phyloP scores from a whole-genome alignment of 2,113 vertebrate genomes.

The Pluvialis apricaria region DNA sequence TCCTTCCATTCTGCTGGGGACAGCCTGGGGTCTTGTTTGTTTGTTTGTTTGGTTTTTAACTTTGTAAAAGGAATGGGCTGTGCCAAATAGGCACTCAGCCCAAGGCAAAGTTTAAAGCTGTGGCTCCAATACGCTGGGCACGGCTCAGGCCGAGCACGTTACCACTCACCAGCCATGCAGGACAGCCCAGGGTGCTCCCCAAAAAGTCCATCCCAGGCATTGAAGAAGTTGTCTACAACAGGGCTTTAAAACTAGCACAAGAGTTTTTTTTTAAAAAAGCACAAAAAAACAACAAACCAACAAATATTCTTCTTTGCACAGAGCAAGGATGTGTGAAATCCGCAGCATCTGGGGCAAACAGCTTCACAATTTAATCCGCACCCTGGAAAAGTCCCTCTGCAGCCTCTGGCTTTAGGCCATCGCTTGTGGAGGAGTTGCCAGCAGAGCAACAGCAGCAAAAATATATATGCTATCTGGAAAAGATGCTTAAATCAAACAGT shows the following conservation, averaged over 20 bases:
- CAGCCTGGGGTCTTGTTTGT: neutral
- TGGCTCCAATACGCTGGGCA: neutral
- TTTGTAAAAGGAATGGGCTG: neutral
- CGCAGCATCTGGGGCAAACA: neutral
- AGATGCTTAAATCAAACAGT: neutral
- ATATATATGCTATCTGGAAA: neutral
- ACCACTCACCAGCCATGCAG: rapidly evolving
- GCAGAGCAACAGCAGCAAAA: neutral
- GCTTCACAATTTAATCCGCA: neutral
- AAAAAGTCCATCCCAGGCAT: neutral
- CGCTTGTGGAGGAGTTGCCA: neutral
- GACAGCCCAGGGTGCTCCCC: neutral
- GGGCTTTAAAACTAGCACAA: neutral
- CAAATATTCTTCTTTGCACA: rapidly evolving
- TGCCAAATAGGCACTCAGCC: neutral
- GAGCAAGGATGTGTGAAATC: neutral
- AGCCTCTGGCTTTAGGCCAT: neutral
- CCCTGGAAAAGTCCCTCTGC: neutral
- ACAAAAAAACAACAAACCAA: too few relatives aligned
- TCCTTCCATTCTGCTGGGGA: neutral
- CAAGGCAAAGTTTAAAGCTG: neutral
- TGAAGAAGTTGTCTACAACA: neutral
- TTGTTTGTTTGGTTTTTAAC: neutral
- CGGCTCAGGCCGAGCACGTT: too few relatives aligned
- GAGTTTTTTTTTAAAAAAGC: neutral